Conservation (phyloP, 2,888 invertebrate genomes). For the Drosophila atripex region DNA sequence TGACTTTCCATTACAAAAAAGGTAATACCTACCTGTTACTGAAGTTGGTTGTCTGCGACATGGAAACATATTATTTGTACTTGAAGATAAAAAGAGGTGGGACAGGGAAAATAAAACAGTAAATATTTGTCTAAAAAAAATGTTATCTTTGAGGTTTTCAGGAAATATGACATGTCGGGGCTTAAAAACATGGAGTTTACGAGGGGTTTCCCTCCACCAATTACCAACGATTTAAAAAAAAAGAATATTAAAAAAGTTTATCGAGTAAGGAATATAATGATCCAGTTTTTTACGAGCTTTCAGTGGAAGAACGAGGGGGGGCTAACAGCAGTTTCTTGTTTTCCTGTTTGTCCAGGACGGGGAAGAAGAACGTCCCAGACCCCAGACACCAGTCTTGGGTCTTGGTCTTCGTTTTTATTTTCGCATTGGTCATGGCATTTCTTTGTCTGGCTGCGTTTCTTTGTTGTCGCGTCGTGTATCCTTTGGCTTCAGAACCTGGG, state of each 20-base stretch:
- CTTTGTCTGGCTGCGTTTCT: conserved; percentile 42
- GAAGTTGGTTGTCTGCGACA: conserved; percentile 10
- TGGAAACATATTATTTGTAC: conserved; percentile 58
- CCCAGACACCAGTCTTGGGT: conserved; percentile 16
- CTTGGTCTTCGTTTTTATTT: conserved; percentile 24
- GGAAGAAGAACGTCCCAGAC: conserved; percentile 19
- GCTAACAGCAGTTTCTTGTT: conserved; percentile 64
- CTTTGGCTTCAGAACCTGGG: conserved; percentile 38
- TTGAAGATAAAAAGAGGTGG: conserved; percentile 21
- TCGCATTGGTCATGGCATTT: conserved; percentile 37
- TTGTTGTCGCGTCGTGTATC: conserved; percentile 40
- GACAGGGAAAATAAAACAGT: conserved; percentile 7
- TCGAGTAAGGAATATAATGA: background rate
- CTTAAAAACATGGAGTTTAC: background rate
- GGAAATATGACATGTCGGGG: conserved; percentile 3
- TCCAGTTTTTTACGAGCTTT: background rate
- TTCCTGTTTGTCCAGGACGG: conserved; percentile 58
- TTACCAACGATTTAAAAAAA: background rate
- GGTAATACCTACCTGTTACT: conserved; percentile 40
- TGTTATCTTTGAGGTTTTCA: conserved; percentile 19
- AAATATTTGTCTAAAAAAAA: conserved; percentile 30
- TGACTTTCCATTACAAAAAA: conserved; percentile 48
- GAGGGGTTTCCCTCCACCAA: background rate
- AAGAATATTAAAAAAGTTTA: background rate
- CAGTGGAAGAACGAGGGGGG: conserved; percentile 37